Conservation (phyloP, 1,140 invertebrate genomes). For the Lordiphosa collinella region DNA sequence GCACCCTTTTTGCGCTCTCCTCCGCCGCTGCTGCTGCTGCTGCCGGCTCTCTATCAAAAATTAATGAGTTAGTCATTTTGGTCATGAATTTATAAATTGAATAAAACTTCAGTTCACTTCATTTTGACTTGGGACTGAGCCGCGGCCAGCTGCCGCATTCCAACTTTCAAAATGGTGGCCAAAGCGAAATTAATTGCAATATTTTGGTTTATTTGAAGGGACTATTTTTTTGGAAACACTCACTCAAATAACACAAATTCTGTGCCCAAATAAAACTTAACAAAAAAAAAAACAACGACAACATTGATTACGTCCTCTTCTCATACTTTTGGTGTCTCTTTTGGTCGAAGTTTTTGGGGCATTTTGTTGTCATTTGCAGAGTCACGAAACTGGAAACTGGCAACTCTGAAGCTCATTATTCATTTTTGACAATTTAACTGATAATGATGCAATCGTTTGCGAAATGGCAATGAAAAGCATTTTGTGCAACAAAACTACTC, state of each 20-base stretch:
- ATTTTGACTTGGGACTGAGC: slow-evolving; percentile 9
- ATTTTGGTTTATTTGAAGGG: too few species aligned
- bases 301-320: slow-evolving; percentile 2
- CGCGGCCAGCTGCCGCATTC: slow-evolving; percentile 64
- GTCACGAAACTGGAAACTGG: slow-evolving; percentile 1
- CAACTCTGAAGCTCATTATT: slow-evolving; percentile 57
- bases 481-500: slow-evolving; percentile 37
- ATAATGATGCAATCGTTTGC: slow-evolving; percentile 74
- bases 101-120: slow-evolving; percentile 62
- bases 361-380: slow-evolving; percentile 3
- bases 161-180: slow-evolving; percentile 47
- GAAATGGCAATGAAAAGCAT: slow-evolving; percentile 66
- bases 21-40: too few species aligned
- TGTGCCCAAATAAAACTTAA: neutral
- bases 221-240: too few species aligned
- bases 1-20: slow-evolving; percentile 1
- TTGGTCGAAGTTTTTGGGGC: neutral
- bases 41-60: slow-evolving; percentile 69
- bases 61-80: slow-evolving; percentile 77
- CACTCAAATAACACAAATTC: neutral
- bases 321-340: neutral
- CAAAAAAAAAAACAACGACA: slow-evolving; percentile 7
- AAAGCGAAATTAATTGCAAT: slow-evolving; percentile 57
- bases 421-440: slow-evolving; percentile 76
- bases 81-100: slow-evolving; percentile 76